Evolutionary conservation across 2,888 invertebrate species (phyloP).

Genomic region (Malachius bipustulatus): DNA sequence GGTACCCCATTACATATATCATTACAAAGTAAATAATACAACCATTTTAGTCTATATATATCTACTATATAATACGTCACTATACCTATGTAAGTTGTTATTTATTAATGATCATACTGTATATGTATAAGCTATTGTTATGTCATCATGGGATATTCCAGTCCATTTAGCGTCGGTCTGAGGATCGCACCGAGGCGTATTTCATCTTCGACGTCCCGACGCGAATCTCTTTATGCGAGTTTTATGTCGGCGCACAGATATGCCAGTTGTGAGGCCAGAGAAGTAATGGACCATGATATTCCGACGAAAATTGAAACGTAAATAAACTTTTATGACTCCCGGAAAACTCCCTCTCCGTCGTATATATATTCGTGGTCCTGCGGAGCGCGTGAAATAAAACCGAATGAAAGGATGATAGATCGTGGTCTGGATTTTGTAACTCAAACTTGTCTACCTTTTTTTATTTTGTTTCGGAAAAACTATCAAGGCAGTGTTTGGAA

Average conservation of each 20-base stretch:
- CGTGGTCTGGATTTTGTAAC: too few relatives aligned
- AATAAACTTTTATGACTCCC: conserved; percentile 34
- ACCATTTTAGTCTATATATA: too few relatives aligned
- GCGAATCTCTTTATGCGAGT: conserved; percentile 33
- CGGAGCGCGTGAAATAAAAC: conserved; percentile 2
- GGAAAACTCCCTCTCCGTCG: conserved; percentile 19
- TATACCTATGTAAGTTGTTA: too few relatives aligned
- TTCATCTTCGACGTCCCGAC: conserved; percentile 33
- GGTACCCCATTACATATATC: too few relatives aligned
- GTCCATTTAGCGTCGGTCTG: conserved; percentile 31
- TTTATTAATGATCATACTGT: too few relatives aligned
- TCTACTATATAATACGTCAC: too few relatives aligned
- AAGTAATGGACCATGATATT: conserved; percentile 37
- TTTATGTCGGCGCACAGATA: conserved; percentile 33
- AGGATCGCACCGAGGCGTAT: conserved; percentile 29
- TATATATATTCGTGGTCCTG: too few relatives aligned
- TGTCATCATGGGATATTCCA: conserved; percentile 28
- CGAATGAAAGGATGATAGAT: not conserved
- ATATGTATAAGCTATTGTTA: too few relatives aligned
- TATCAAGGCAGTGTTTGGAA: too few relatives aligned
- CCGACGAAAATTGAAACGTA: conserved; percentile 38
- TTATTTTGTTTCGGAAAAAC: too few relatives aligned
- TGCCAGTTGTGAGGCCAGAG: conserved; percentile 30
- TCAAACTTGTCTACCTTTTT: too few relatives aligned
- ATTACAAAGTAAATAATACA: too few relatives aligned